Conservation (phyloP, 2,888 invertebrate genomes). For the Diploptera punctata region DNA sequence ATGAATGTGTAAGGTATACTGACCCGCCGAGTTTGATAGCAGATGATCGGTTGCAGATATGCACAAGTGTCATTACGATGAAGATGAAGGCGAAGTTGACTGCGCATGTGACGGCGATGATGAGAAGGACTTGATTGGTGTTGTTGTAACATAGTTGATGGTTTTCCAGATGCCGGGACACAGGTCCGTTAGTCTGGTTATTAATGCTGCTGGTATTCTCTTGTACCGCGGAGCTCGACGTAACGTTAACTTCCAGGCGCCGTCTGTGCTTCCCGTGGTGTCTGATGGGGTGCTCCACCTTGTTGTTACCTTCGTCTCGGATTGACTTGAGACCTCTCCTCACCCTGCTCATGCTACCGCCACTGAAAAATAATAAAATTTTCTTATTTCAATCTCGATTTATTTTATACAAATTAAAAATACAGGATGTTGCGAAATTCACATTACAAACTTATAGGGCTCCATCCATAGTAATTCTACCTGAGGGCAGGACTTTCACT, state of each 20-base stretch:
- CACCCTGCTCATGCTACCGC: not conserved
- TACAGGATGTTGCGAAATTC: too few relatives aligned
- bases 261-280: slow-evolving; percentile 9
- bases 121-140: slow-evolving; percentile 49
- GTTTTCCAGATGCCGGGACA: not conserved
- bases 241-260: not conserved
- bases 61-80: slow-evolving; percentile 49
- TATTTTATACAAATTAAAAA: too few relatives aligned
- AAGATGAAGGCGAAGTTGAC: slow-evolving; percentile 50
- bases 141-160: slow-evolving; percentile 46
- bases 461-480: too few relatives aligned
- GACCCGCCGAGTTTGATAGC: too few relatives aligned
- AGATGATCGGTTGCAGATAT: slow-evolving; percentile 45
- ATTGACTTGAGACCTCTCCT: not conserved
- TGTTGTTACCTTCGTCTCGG: not conserved
- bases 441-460: too few relatives aligned
- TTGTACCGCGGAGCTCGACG: not conserved
- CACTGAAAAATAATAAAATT: too few relatives aligned
- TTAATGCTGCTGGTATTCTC: too few relatives aligned
- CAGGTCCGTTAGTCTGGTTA: not conserved
- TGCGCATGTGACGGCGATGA: slow-evolving; percentile 51
- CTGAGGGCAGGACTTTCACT: too few relatives aligned
- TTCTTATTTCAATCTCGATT: too few relatives aligned
- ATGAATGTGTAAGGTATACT: too few relatives aligned
- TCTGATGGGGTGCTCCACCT: not conserved